Percentiles rank a stretch among this genome's conserved stretches.
Conservation (phyloP, 2,113 vertebrate species). For the Phrynocephalus versicolor region DNA sequence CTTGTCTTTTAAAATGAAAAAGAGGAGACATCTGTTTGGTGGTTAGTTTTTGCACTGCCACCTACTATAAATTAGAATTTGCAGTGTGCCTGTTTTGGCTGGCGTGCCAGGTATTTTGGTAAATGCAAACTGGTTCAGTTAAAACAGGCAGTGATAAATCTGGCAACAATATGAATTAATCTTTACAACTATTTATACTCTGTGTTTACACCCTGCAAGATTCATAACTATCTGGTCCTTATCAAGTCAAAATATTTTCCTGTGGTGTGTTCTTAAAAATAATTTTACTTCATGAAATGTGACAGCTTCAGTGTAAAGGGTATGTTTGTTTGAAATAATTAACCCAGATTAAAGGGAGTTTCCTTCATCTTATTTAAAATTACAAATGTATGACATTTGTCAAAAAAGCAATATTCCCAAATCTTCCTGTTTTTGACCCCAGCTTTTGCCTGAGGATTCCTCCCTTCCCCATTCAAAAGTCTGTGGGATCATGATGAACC, state of each 20-base stretch:
- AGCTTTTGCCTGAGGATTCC: no score
- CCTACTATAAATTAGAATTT: not conserved
- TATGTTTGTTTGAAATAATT: slow-evolving; percentile 10
- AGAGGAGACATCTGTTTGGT: not conserved
- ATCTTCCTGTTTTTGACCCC: no score
- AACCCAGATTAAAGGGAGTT: no score
- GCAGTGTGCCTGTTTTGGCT: not conserved
- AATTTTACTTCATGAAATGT: slow-evolving; percentile 43
- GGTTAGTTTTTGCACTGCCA: not conserved
- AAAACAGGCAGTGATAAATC: not conserved
- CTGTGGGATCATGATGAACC: no score
- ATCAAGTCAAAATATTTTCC: slow-evolving; percentile 37
- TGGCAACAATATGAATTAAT: not conserved
- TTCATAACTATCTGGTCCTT: not conserved
- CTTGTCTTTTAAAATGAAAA: not conserved
- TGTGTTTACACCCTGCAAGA: not conserved
- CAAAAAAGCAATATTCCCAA: no score
- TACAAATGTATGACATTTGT: no score
- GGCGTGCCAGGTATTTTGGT: not conserved
- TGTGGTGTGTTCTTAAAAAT: slow-evolving; percentile 43
- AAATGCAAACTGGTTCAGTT: not conserved
- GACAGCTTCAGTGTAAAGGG: slow-evolving; percentile 6
- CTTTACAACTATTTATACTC: not conserved
- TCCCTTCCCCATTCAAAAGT: no score
- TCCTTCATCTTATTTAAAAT: no score